These are phyloP conservation scores for Meliscaeva auricollis DNA, from an alignment of 2,888 invertebrate genomes.

Conservation along the genomic window DNA sequence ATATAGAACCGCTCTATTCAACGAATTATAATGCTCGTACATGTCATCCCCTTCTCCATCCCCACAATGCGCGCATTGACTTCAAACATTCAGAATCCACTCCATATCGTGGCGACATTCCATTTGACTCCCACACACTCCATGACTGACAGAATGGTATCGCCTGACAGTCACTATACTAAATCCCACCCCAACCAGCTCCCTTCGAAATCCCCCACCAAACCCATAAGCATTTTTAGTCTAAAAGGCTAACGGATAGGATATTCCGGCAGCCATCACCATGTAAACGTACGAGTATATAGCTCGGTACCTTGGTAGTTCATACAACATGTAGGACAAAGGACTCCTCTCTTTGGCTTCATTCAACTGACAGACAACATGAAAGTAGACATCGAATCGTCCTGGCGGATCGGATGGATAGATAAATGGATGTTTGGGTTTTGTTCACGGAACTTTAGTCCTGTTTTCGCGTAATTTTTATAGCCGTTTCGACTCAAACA, in stretches of 20 bases:
- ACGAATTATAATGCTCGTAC: constrained; percentile 49
- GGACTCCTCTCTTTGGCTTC: not conserved
- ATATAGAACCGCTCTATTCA: constrained; percentile 36
- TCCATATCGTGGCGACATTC: constrained; percentile 31
- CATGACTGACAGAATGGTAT: constrained; percentile 37
- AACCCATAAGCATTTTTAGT: constrained; percentile 47
- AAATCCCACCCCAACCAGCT: not conserved
- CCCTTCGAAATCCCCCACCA: not conserved
- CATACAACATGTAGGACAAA: constrained; percentile 28
- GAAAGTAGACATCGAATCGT: constrained; percentile 69
- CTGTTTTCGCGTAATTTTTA: constrained; percentile 66
- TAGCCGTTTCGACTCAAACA: constrained; percentile 28
- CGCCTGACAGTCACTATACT: constrained; percentile 7
- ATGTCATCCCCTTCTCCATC: constrained; percentile 38
- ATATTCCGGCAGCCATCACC: constrained; percentile 45
- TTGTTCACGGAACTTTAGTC: constrained; percentile 48
- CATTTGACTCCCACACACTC: constrained; percentile 17
- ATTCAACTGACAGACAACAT: constrained; percentile 56
- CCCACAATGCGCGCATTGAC: constrained; percentile 69
- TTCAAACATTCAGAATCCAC: constrained; percentile 27
- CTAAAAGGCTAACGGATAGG: constrained; percentile 62
- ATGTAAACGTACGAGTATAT: constrained; percentile 42
- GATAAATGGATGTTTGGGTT: constrained; percentile 57
- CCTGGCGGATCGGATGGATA: constrained; percentile 60
- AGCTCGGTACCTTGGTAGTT: constrained; percentile 16